phyloP scores from a whole-genome alignment of 2,888 invertebrate genomes.

The Polyommatus icarus region DNA sequence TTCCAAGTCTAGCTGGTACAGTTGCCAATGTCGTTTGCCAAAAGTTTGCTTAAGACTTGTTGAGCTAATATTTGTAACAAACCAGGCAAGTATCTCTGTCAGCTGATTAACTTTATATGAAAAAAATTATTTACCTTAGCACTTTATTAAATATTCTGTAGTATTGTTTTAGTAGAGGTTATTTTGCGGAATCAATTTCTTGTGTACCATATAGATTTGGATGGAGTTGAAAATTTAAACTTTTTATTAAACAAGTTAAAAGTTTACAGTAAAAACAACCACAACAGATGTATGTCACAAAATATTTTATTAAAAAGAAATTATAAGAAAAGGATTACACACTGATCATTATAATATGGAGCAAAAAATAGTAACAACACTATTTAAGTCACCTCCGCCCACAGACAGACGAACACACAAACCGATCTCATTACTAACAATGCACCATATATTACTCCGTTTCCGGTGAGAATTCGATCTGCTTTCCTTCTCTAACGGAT shows the following conservation, averaged over 20 bases:
- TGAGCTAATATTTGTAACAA: background rate
- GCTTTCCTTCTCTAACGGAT: slow-evolving; percentile 48
- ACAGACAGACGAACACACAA: slow-evolving; percentile 63
- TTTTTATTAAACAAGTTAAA: no score
- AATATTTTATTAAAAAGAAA: background rate
- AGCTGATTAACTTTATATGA: no score
- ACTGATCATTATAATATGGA: slow-evolving; percentile 37
- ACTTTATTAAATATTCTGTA: background rate
- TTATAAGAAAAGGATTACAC: slow-evolving; percentile 37
- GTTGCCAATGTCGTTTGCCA: slow-evolving; percentile 13
- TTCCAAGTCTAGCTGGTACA: background rate
- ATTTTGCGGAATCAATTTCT: no score
- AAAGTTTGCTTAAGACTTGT: background rate
- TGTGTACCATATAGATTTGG: no score
- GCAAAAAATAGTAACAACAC: slow-evolving; percentile 39
- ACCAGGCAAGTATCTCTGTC: no score
- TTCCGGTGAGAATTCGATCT: slow-evolving; percentile 70
- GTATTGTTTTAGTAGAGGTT: no score
- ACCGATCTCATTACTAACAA: slow-evolving; percentile 79
- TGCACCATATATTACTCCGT: slow-evolving; percentile 76
- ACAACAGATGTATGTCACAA: background rate
- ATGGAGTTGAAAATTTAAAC: no score
- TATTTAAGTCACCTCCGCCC: slow-evolving; percentile 51
- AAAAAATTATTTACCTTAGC: no score
- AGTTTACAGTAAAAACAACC: background rate